Evolutionary conservation across 2,888 invertebrate genomes (phyloP).

Genomic region (Megalurothrips usitatus): DNA sequence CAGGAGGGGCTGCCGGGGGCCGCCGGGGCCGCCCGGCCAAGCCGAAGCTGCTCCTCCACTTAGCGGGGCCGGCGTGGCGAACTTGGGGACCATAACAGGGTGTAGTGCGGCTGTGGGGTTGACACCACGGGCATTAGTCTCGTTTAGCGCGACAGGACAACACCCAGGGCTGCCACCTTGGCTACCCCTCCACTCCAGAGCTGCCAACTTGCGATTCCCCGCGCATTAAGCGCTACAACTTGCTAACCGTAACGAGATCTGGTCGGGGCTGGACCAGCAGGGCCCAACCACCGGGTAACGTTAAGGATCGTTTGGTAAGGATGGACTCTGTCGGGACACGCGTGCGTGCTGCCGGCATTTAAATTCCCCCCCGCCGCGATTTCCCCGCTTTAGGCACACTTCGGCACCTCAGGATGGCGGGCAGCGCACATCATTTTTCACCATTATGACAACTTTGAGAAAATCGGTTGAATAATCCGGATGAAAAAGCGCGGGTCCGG

Average conservation of each 20-base stretch:
- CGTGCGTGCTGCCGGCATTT: too few relatives aligned
- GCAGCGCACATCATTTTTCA: slow-evolving; percentile 4
- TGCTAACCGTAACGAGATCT: background rate
- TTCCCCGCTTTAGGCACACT: too few relatives aligned
- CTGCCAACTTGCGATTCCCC: background rate
- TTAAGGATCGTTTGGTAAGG: too few relatives aligned
- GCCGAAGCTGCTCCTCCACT: background rate
- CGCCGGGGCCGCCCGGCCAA: too few relatives aligned
- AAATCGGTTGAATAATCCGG: slow-evolving; percentile 25
- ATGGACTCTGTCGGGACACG: too few relatives aligned
- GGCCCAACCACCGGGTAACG: too few relatives aligned
- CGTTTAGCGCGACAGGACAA: background rate
- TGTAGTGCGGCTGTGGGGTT: slow-evolving; percentile 6
- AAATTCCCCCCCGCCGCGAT: too few relatives aligned
- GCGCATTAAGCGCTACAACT: slow-evolving; percentile 19
- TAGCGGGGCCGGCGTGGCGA: background rate
- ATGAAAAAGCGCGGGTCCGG: background rate
- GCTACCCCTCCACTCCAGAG: background rate
- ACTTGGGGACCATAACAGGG: slow-evolving; percentile 13
- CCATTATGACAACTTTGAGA: slow-evolving; percentile 15
- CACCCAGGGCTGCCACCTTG: background rate
- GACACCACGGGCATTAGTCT: background rate
- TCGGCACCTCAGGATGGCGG: too few relatives aligned
- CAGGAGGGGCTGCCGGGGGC: too few relatives aligned
- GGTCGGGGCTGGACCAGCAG: too few relatives aligned